A percentile compares a stretch with the other conserved stretches of the same genome.
Conservation (phyloP, 2,797 vertebrate species). For the Eidolon dupreanum region DNA sequence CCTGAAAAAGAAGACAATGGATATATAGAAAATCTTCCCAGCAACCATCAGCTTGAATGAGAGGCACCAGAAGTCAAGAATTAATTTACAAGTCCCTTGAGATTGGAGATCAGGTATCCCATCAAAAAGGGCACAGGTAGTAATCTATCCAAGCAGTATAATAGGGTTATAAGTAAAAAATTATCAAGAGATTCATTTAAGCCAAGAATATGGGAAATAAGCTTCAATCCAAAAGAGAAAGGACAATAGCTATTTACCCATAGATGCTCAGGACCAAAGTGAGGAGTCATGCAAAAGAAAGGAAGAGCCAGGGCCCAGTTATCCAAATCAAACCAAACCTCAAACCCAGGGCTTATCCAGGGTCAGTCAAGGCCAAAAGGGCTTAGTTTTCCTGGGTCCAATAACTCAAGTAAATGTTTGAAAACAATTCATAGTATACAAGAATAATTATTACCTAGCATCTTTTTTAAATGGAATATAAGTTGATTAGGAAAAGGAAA, state of each 20-base stretch:
- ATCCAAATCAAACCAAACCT: background rate
- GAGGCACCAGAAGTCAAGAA: background rate
- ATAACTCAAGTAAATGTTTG: background rate
- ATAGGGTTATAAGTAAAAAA: background rate
- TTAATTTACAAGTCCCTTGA: slow-evolving; percentile 17
- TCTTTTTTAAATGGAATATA: background rate
- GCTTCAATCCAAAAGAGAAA: background rate
- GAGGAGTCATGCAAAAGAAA: background rate
- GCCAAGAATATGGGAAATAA: background rate
- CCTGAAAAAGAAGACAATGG: slow-evolving; percentile 1
- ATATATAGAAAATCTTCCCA: background rate
- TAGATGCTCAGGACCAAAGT: background rate
- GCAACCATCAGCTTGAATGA: background rate
- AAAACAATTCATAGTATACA: background rate
- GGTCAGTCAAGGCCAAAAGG: background rate
- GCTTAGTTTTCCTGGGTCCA: background rate
- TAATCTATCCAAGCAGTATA: background rate
- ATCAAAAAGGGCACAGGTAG: background rate
- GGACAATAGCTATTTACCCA: background rate
- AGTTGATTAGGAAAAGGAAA: background rate
- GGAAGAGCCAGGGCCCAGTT: background rate
- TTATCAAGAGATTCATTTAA: background rate
- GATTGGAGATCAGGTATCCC: background rate
- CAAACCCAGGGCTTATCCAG: background rate
- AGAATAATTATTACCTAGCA: background rate